These are phyloP conservation scores for Lobophora halterata DNA, from an alignment of 2,888 invertebrate species.

Conservation along the genomic window DNA sequence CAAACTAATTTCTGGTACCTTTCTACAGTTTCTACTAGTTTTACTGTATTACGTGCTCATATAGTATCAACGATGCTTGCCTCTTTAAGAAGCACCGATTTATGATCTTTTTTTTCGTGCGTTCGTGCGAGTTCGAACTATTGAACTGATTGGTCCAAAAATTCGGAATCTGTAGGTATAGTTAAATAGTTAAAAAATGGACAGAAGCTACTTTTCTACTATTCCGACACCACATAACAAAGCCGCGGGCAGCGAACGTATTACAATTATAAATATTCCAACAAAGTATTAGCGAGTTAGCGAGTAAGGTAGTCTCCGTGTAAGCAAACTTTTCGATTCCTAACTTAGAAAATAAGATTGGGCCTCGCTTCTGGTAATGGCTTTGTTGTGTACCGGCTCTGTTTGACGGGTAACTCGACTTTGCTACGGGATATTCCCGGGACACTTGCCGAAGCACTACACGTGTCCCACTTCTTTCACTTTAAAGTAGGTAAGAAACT, in stretches of 20 bases:
- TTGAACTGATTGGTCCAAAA: too few species aligned
- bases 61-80: too few species aligned
- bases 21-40: not conserved
- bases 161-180: too few species aligned
- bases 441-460: constrained; percentile 49
- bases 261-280: constrained; percentile 10
- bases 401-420: constrained; percentile 57
- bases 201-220: not conserved
- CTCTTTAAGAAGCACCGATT: too few species aligned
- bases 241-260: too few species aligned
- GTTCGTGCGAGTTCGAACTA: too few species aligned
- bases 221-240: constrained; percentile 6
- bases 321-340: constrained; percentile 50
- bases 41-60: not conserved
- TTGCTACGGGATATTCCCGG: constrained; percentile 54
- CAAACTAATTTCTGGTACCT: constrained; percentile 11
- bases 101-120: too few species aligned
- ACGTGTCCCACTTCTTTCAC: constrained; percentile 42
- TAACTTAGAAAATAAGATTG: constrained; percentile 62
- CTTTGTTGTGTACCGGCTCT: constrained; percentile 66
- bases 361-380: constrained; percentile 59
- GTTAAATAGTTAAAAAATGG: too few species aligned
- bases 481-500: constrained; percentile 36
- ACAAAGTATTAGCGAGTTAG: constrained; percentile 14
- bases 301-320: constrained; percentile 32